Evolutionary conservation across 2,113 vertebrate genomes (phyloP).

Genomic region (Anolis carolinensis): DNA sequence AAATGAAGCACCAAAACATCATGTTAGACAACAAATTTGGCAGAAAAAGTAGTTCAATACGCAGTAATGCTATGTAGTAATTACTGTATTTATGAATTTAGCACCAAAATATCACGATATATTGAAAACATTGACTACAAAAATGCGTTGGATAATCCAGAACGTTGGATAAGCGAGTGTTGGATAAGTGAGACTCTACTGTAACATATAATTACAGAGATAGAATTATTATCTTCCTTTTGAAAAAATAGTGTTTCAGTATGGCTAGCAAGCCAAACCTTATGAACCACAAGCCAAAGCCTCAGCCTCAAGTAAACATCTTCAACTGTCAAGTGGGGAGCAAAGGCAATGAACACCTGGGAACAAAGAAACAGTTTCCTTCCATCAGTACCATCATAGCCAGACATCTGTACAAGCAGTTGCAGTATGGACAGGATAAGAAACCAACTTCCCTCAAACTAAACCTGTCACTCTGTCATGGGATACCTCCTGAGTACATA

Average conservation of each 20-base stretch:
- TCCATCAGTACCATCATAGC: background rate
- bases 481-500: background rate
- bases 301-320: background rate
- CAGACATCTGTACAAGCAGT: background rate
- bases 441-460: background rate
- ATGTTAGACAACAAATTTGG: too few species aligned
- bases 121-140: too few species aligned
- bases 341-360: background rate
- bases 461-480: background rate
- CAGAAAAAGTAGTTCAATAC: too few species aligned
- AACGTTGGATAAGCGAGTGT: too few species aligned
- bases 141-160: too few species aligned
- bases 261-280: background rate
- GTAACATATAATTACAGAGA: background rate
- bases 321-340: background rate
- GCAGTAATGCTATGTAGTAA: too few species aligned
- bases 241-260: background rate
- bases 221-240: background rate
- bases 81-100: too few species aligned
- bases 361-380: background rate
- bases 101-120: too few species aligned
- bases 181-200: too few species aligned
- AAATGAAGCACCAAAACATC: too few species aligned
- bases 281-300: background rate
- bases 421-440: background rate